These are phyloP conservation scores for Patella pellucida DNA, from an alignment of 2,888 invertebrate species.

Conservation along the genomic window DNA sequence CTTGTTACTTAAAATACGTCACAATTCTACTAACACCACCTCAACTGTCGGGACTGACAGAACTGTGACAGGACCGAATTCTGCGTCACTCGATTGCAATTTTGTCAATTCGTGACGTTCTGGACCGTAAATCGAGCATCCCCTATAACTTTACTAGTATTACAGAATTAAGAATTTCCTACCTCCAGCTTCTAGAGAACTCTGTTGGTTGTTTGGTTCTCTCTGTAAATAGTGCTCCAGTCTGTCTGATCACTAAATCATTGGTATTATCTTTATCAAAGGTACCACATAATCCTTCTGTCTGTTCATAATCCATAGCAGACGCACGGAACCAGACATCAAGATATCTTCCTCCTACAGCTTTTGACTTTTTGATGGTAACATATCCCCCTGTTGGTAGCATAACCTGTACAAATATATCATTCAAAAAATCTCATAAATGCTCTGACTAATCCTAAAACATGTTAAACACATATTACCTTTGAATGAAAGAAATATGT, in stretches of 20 bases:
- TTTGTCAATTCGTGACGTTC: too few species aligned
- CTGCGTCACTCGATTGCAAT: too few species aligned
- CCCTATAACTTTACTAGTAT: too few species aligned
- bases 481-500: too few species aligned
- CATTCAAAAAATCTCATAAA: too few species aligned
- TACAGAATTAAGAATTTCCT: neutral
- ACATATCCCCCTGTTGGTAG: slow-evolving; percentile 42
- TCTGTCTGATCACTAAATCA: slow-evolving; percentile 41
- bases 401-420: slow-evolving; percentile 31
- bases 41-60: too few species aligned
- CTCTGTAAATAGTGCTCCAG: slow-evolving; percentile 34
- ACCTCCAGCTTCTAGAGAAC: slow-evolving; percentile 50
- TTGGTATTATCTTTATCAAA: slow-evolving; percentile 53
- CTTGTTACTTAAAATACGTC: too few species aligned
- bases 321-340: slow-evolving; percentile 55
- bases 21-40: too few species aligned
- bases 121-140: too few species aligned
- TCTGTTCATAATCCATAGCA: slow-evolving; percentile 42
- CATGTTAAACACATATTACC: too few species aligned
- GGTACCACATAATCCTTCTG: slow-evolving; percentile 60
- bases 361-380: slow-evolving; percentile 4
- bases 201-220: slow-evolving; percentile 30
- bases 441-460: too few species aligned
- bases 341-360: slow-evolving; percentile 36
- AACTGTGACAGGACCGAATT: too few species aligned